A percentile compares a stretch with the other conserved stretches of the same genome.
These are phyloP conservation scores for Mythimna loreyi DNA, from an alignment of 2,888 invertebrate species.

Conservation along the genomic window DNA sequence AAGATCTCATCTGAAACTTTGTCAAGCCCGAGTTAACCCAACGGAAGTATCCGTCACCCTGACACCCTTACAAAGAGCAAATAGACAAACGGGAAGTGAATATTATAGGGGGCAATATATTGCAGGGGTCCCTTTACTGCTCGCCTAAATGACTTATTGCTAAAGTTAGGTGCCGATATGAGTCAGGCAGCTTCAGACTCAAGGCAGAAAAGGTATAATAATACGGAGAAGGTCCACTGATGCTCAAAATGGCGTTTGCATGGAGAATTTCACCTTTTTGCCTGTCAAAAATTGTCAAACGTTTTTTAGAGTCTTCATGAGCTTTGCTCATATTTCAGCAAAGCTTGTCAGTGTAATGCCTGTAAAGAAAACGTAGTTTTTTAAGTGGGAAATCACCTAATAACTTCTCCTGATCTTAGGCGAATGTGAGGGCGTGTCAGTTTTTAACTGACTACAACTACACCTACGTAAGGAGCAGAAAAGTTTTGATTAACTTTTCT, in stretches of 20 bases:
- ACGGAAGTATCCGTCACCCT: constrained; percentile 45
- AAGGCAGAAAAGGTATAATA: neutral
- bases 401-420: no score
- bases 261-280: neutral
- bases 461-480: no score
- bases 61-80: constrained; percentile 44
- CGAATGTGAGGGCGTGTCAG: no score
- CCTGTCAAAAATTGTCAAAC: no score
- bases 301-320: no score
- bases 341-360: no score
- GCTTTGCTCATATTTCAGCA: no score
- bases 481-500: no score
- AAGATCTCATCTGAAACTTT: constrained; percentile 22
- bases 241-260: neutral
- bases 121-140: constrained; percentile 53
- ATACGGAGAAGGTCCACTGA: constrained; percentile 32
- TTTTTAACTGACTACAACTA: no score
- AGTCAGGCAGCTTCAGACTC: constrained; percentile 52
- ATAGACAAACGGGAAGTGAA: constrained; percentile 53
- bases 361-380: no score
- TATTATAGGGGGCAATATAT: constrained; percentile 56
- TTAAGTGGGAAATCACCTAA: no score
- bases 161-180: constrained; percentile 60
- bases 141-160: constrained; percentile 63
- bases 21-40: constrained; percentile 16